Evolutionary conservation across 2,888 invertebrate genomes (phyloP), one percentile per base, ranked within the genome.

Genomic region (Nymphalis urticae): DNA sequence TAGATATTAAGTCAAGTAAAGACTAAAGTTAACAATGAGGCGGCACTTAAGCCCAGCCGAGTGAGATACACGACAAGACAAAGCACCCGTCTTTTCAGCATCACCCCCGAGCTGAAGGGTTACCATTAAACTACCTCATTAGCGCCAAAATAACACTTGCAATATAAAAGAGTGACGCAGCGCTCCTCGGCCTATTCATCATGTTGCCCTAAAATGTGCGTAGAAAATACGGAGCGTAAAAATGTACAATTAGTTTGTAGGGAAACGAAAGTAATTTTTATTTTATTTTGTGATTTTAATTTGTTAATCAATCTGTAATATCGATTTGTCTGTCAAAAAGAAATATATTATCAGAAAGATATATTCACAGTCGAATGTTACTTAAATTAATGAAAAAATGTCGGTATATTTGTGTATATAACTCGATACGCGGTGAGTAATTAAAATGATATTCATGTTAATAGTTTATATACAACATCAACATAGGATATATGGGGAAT

Each of bases 131-230:
- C 68, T 72, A 79, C 80, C 88, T 90, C 91, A 90, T 91, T 90
- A 91, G 72, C 73, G 81, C 82, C 83, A 81, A 87, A 87, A 88
- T 88, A 87, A 86, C 87, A 85, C 83, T 80, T 79, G 86, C 87
- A 90, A 91, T 90, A 88, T 88, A 90, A 89, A 89, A 86, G 85
- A 84, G 82, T 90, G 90, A 91, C 89, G 82, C 75, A 84, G 84
- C 81, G 73, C 74, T 68, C 65, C 75, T 76, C 64, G 71, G 74
- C 71, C 81, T 77, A 83, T 85, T 85, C 84, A 85, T 85, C 84
- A 82, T 64, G 54, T 67, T 54, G 68, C 65, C 58, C 54, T 65
- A 65, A 69, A 56, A 56, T 32, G 54, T 56, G 58, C 64, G 66
- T 64, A 63, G 48, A 54, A 64, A 66, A 69, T 32, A 36, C n/a